phyloP scores from a whole-genome alignment of 1,140 invertebrate genomes.

The Drosophila mayri region DNA sequence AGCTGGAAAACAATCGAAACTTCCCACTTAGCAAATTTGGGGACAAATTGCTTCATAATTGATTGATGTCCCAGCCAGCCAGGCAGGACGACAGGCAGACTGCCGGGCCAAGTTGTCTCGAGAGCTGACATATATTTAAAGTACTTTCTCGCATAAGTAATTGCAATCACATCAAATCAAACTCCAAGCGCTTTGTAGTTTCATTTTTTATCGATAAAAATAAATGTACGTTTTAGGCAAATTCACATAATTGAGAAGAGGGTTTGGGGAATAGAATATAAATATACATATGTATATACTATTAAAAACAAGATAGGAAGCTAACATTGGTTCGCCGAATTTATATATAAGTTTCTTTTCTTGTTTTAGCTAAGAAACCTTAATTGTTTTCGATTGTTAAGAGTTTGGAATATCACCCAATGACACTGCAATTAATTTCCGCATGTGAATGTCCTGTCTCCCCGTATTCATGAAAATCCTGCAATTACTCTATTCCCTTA shows the following conservation, averaged over 20 bases:
- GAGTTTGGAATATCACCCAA: neutral
- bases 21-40: slow-evolving; percentile 51
- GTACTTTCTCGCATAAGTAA: slow-evolving; percentile 23
- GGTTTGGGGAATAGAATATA: neutral
- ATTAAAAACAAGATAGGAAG: no score
- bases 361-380: neutral
- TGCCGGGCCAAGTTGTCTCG: slow-evolving; percentile 16
- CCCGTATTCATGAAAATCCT: neutral
- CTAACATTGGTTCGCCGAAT: no score
- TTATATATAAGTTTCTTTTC: no score
- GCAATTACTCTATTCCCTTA: neutral
- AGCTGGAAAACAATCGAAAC: slow-evolving; percentile 66
- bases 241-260: neutral
- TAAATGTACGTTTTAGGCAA: neutral
- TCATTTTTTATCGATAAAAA: slow-evolving; percentile 4
- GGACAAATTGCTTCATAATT: slow-evolving; percentile 82
- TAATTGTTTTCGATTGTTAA: slow-evolving; percentile 10
- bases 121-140: slow-evolving; percentile 24
- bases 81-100: slow-evolving; percentile 1
- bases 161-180: slow-evolving; percentile 33
- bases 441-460: neutral
- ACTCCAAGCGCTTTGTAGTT: slow-evolving; percentile 26
- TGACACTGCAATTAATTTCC: slow-evolving; percentile 10
- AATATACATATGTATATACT: neutral
- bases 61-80: slow-evolving; percentile 63